These are phyloP conservation scores for Cichlasoma orientale DNA, from an alignment of 2,797 vertebrate genomes.

Conservation along the genomic window DNA sequence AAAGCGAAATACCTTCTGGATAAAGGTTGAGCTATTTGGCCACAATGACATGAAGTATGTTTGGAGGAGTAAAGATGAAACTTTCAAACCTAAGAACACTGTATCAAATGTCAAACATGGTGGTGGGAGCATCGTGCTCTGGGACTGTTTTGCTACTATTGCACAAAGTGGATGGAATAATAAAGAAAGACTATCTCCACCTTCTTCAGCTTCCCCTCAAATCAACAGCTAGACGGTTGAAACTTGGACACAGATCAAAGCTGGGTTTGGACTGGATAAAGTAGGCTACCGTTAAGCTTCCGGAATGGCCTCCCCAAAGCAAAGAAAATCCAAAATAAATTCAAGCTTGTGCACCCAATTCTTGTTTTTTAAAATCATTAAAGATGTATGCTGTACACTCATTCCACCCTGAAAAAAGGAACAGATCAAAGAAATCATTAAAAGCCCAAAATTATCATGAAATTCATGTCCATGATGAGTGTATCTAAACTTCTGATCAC, in stretches of 20 bases:
- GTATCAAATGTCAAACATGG: too few species aligned
- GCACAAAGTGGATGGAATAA: neutral
- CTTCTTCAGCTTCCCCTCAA: neutral
- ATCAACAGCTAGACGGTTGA: neutral
- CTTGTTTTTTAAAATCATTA: neutral
- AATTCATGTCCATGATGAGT: neutral
- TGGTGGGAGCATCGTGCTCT: neutral
- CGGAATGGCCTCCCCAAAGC: neutral
- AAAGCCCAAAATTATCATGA: neutral
- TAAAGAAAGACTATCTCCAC: neutral
- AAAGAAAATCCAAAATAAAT: neutral
- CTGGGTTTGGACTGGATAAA: neutral
- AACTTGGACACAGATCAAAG: neutral
- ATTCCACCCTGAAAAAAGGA: too few species aligned
- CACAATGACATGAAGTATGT: neutral
- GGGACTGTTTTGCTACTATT: neutral
- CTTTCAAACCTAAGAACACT: neutral
- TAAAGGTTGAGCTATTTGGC: neutral
- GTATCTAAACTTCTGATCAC: neutral
- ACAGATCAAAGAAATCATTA: too few species aligned
- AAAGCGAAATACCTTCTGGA: neutral
- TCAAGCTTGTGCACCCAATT: neutral
- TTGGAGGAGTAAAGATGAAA: neutral
- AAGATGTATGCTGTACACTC: too few species aligned
- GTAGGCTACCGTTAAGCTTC: neutral